These are phyloP conservation scores for Okapia johnstoni DNA, from an alignment of 2,113 vertebrate genomes.

Conservation along the genomic window DNA sequence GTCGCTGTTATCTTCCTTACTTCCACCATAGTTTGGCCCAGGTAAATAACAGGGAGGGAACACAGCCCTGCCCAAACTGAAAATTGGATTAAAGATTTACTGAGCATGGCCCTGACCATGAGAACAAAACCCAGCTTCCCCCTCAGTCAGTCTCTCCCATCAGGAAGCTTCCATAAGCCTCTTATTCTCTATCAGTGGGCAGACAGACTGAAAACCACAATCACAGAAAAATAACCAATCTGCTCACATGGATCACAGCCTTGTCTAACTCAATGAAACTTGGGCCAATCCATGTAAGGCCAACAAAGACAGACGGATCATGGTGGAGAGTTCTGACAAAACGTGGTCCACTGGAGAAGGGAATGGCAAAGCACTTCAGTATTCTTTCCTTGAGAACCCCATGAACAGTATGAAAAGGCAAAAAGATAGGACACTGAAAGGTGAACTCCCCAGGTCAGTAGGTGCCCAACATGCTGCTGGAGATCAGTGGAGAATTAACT, in stretches of 20 bases:
- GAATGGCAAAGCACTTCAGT: background rate
- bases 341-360: background rate
- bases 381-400: background rate
- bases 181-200: background rate
- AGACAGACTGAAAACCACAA: background rate
- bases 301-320: background rate
- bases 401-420: background rate
- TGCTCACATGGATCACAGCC: background rate
- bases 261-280: background rate
- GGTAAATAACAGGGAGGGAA: background rate
- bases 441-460: background rate
- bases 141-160: background rate
- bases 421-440: background rate
- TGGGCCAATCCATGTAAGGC: background rate
- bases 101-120: background rate
- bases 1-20: background rate
- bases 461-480: background rate
- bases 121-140: background rate
- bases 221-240: background rate
- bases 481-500: background rate
- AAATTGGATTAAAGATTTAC: background rate
- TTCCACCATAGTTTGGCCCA: background rate
- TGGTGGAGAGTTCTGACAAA: background rate
- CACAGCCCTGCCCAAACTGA: background rate
- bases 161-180: background rate